Evolutionary conservation across 1,140 invertebrate genomes (phyloP).

Genomic region (Meloidogyne hapla): DNA sequence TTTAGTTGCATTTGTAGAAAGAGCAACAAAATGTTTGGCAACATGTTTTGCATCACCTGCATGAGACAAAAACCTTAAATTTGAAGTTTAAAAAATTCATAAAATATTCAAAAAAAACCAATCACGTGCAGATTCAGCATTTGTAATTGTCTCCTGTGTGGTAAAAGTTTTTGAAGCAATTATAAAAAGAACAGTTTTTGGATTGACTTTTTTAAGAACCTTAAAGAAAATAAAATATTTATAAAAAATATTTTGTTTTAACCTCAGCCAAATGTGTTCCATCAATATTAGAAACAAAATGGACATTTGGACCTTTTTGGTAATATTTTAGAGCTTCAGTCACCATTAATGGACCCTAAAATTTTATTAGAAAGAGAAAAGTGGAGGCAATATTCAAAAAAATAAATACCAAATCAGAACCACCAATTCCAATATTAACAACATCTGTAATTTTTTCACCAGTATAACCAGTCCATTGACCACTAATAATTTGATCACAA

Average conservation of each 20-base stretch:
- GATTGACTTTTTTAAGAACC: slow-evolving; percentile 80
- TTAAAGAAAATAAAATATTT: slow-evolving; percentile 37
- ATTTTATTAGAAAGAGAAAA: no score
- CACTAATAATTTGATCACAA: slow-evolving; percentile 72
- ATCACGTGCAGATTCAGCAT: slow-evolving; percentile 89
- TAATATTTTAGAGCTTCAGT: slow-evolving; percentile 94
- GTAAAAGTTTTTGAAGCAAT: slow-evolving; percentile 99
- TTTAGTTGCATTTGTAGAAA: slow-evolving; percentile 83
- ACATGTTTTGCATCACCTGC: slow-evolving; percentile 81
- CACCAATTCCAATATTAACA: slow-evolving; percentile 98
- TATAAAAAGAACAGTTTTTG: slow-evolving; percentile 93
- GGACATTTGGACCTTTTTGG: slow-evolving; percentile 79
- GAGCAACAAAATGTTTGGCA: slow-evolving; percentile 93
- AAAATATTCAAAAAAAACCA: slow-evolving; percentile 75
- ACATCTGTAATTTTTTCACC: slow-evolving; percentile 94
- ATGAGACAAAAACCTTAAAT: slow-evolving; percentile 67
- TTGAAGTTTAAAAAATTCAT: not conserved
- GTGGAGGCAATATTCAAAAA: not conserved
- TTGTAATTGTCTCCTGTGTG: slow-evolving; percentile 98
- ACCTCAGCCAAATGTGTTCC: slow-evolving; percentile 93
- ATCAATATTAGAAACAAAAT: slow-evolving; percentile 99
- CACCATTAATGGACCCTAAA: slow-evolving; percentile 91
- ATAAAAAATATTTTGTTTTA: not conserved
- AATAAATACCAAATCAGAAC: slow-evolving; percentile 81
- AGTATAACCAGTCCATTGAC: slow-evolving; percentile 82